Evolutionary conservation across 30 jellyfish, hydroid and myxozoan genomes (phyloP).

Genomic region (Nemopilema nomurai): DNA sequence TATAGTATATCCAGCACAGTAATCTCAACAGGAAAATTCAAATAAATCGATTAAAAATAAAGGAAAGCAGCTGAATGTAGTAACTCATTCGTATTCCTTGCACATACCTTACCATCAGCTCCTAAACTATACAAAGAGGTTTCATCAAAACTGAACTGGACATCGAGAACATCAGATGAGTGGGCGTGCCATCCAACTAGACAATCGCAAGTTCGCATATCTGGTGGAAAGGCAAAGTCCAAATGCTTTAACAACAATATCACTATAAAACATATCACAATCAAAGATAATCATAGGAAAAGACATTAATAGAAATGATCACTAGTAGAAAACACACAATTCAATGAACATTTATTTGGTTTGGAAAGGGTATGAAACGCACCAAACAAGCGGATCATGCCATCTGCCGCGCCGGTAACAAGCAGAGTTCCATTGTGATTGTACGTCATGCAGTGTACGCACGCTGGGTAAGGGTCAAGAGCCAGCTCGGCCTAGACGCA

Average conservation of each 20-base stretch:
- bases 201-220: slow-evolving; percentile 90
- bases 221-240: slow-evolving; percentile 24
- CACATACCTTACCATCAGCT: slow-evolving; percentile 85
- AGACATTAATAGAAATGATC: too few relatives aligned
- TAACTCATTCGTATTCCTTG: too few relatives aligned
- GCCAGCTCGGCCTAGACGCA: slow-evolving; percentile 73
- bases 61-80: too few relatives aligned
- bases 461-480: slow-evolving; percentile 88
- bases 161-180: slow-evolving; percentile 81
- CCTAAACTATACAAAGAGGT: slow-evolving; percentile 88
- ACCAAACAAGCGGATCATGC: slow-evolving; percentile 96
- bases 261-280: too few relatives aligned
- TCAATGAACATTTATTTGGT: too few relatives aligned
- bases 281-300: too few relatives aligned
- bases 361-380: neutral
- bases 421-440: slow-evolving; percentile 92
- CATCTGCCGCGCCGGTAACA: slow-evolving; percentile 96
- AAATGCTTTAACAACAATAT: neutral
- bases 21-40: too few relatives aligned
- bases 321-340: too few relatives aligned
- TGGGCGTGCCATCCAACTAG: slow-evolving; percentile 99
- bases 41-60: too few relatives aligned
- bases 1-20: too few relatives aligned
- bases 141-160: slow-evolving; percentile 87
- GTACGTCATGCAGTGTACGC: slow-evolving; percentile 82